Percentiles rank a stretch among this genome's conserved stretches.
phyloP scores from a whole-genome alignment of 1,140 invertebrate genomes.

The Trachymyrmex cornetzi region DNA sequence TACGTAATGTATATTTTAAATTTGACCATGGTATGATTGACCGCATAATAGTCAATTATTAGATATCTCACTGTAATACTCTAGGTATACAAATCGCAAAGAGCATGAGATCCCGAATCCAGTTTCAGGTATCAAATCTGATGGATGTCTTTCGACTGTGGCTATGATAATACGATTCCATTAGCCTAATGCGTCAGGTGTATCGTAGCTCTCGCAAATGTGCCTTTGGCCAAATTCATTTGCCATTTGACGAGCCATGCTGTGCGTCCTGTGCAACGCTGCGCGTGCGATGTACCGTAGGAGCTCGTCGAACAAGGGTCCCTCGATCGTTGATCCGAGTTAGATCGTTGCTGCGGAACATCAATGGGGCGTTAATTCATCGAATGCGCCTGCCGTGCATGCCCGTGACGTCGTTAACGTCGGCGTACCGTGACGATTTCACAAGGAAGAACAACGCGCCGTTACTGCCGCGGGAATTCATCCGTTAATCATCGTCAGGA shows the following conservation, averaged over 20 bases:
- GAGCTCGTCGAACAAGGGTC: conserved; percentile 50
- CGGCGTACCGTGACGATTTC: conserved; percentile 72
- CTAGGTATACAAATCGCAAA: neutral
- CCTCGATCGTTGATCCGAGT: conserved; percentile 67
- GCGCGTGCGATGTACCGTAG: conserved; percentile 36
- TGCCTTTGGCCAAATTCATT: conserved; percentile 47
- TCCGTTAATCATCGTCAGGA: conserved; percentile 69
- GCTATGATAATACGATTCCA: conserved; percentile 30
- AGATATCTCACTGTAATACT: neutral
- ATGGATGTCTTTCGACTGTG: conserved; percentile 22
- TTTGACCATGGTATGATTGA: too few relatives aligned
- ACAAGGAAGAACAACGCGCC: conserved; percentile 65
- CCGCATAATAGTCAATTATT: neutral
- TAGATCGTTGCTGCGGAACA: conserved; percentile 68
- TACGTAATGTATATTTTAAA: neutral
- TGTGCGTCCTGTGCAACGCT: conserved; percentile 1
- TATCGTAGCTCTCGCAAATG: conserved; percentile 49
- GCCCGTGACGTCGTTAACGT: conserved; percentile 71
- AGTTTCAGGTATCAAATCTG: neutral
- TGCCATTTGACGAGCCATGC: conserved; percentile 37
- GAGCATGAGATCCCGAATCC: neutral
- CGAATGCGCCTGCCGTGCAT: conserved; percentile 63
- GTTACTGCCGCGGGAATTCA: conserved; percentile 48
- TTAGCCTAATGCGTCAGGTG: conserved; percentile 46
- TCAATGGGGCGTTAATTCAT: conserved; percentile 76